Evolutionary conservation across 2,797 vertebrate species (phyloP), one percentile per base, ranked within the genome.

Genomic region (Pristis pectinata): DNA sequence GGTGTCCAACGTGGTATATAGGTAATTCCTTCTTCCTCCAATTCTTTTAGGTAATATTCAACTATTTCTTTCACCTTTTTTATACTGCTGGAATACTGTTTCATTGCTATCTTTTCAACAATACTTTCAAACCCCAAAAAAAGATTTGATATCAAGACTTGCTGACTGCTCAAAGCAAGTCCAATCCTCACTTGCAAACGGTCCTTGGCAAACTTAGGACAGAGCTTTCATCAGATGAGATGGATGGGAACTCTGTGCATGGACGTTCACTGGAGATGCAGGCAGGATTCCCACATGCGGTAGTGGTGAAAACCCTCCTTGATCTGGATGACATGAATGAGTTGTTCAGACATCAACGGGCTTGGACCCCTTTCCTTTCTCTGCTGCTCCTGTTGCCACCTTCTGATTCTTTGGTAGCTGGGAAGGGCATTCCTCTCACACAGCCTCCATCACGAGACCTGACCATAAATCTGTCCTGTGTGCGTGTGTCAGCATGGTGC

Each of bases 11-110:
- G 98, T 67, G 98, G 98, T 80, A 99, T 95, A 0, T 96, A 97
- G 2, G 96, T 98, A 95, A 99, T 97, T 77, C 99, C 98, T 95
- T 99, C 98, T 13, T 98, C 98, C 53, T 99, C 98, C 17, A 99
- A 95, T 96, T 99, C 98, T 94, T 97, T 98, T 95, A 99, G 96
- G 97, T 99, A 99, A 96, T 98, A 99, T 95, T 99, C 99, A 0
- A 99, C 99, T 95, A 99, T 99, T 96, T 99, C 99, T 95, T 99
- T 99, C 95, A 98, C 98, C 97, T 98, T 98, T 96, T 98, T 98
- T 95, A 99, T 99, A 96, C 98, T 99, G 96, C 97, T 98, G 85
- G 98, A 98, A 30, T 99, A 99, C 34, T 99, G 98, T 95, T 98
- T 99, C 98, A 99, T 99, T 30, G 98, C 98, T 77, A 99, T 98